Evolutionary conservation across 2,113 vertebrate genomes (phyloP).

Genomic region (Chaetorhynchus papuensis): DNA sequence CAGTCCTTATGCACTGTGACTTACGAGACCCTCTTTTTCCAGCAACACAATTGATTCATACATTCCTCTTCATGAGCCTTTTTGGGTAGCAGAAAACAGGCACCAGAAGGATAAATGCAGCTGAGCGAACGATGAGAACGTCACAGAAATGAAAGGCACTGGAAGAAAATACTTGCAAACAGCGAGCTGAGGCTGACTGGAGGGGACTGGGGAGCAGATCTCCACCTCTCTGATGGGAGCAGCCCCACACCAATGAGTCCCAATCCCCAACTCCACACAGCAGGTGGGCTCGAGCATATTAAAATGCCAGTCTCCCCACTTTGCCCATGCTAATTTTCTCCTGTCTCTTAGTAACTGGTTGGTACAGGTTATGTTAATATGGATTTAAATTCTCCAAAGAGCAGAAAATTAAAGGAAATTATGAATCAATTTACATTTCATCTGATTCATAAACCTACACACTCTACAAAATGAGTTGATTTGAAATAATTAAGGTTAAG

Average conservation of each 20-base stretch:
- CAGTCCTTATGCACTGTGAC: not conserved
- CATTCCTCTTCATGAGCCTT: not conserved
- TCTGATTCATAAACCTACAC: constrained; percentile 57
- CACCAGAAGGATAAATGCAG: not conserved
- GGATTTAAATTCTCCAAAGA: constrained; percentile 52
- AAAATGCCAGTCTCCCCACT: not conserved
- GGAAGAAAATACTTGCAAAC: not conserved
- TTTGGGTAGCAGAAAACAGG: not conserved
- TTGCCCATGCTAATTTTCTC: not conserved
- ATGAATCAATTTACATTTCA: constrained; percentile 55
- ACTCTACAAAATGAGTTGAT: constrained; percentile 39
- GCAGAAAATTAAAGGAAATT: constrained; percentile 55
- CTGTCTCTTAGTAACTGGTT: constrained; percentile 37
- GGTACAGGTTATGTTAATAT: constrained; percentile 29
- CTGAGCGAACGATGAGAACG: fast-evolving
- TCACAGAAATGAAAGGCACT: not conserved
- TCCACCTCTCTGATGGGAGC: not conserved
- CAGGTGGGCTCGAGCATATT: not conserved
- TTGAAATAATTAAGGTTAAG: constrained; percentile 54
- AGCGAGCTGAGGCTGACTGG: not conserved
- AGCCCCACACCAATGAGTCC: fast-evolving
- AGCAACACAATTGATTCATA: not conserved
- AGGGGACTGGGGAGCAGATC: not conserved
- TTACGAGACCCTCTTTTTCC: not conserved
- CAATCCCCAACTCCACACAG: not conserved